Conservation (phyloP, 2,113 vertebrate genomes). For the Malurus elegans region DNA sequence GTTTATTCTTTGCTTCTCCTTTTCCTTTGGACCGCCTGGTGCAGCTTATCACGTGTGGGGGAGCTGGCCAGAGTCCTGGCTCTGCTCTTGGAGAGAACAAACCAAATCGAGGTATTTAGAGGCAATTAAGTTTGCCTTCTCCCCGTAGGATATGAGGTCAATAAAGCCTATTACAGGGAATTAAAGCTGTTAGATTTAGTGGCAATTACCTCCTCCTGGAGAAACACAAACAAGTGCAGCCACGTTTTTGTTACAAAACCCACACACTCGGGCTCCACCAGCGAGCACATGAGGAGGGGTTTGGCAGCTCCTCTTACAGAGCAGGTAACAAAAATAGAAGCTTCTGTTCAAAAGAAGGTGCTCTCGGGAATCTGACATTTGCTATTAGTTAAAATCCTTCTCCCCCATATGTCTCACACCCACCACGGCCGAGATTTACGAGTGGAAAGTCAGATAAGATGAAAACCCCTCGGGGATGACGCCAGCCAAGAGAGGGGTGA, state of each 20-base stretch:
- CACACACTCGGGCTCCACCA: not conserved
- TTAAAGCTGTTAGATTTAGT: constrained; percentile 17
- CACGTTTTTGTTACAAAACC: not conserved
- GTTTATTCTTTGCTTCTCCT: not conserved
- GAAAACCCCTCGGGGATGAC: not conserved
- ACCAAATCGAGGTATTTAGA: constrained; percentile 15
- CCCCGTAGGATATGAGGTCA: not conserved
- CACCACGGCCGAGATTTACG: not conserved
- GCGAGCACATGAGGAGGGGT: not conserved
- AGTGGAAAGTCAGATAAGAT: not conserved
- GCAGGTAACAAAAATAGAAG: not conserved
- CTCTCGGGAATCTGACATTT: not conserved
- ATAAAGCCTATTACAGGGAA: constrained; percentile 8
- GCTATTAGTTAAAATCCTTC: not conserved
- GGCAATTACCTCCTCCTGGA: not conserved
- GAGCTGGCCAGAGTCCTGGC: not conserved
- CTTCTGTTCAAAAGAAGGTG: not conserved
- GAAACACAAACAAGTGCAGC: not conserved
- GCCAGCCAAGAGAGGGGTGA: not conserved
- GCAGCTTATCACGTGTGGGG: fast-evolving
- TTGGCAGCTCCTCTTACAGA: not conserved
- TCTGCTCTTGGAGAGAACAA: not conserved
- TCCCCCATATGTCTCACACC: not conserved
- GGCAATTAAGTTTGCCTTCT: constrained; percentile 20
- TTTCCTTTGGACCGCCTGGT: not conserved